A percentile compares a stretch with the other conserved stretches of the same genome.
Evolutionary conservation across 2,113 vertebrate species (phyloP).

Genomic region (Guaruba guarouba): DNA sequence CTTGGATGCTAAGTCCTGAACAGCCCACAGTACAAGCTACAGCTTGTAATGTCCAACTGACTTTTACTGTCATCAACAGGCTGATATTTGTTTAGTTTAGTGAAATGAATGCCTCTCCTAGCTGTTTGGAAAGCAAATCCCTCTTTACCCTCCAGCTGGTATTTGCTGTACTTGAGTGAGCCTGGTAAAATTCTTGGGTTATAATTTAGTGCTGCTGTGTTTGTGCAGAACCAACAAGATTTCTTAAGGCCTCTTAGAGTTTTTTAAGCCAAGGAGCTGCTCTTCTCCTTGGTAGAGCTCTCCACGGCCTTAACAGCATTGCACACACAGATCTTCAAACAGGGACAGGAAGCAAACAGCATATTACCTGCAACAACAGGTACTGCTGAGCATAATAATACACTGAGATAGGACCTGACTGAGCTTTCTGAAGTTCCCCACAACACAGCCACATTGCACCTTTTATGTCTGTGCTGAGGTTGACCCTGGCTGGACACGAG

Average conservation of each 20-base stretch:
- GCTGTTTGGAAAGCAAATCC: conserved; percentile 50
- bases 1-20: neutral
- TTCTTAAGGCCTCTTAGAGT: neutral
- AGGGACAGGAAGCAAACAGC: neutral
- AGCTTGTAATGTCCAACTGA: conserved; percentile 12
- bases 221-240: neutral
- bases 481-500: neutral
- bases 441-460: neutral
- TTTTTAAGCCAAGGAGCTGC: neutral
- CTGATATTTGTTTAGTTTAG: conserved; percentile 58
- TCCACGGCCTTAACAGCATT: neutral
- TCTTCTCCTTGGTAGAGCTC: neutral
- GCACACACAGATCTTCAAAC: neutral
- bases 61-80: neutral
- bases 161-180: conserved; percentile 40
- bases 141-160: conserved; percentile 9
- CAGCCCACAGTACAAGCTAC: neutral
- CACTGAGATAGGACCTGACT: conserved; percentile 14
- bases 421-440: conserved; percentile 6
- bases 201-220: conserved; percentile 21
- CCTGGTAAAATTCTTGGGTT: conserved; percentile 2
- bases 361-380: neutral
- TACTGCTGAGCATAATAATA: conserved; percentile 2
- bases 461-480: neutral
- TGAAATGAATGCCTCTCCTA: conserved; percentile 47